These are phyloP conservation scores for Puntigrus tetrazona DNA, from an alignment of 2,113 vertebrate genomes.

Conservation along the genomic window DNA sequence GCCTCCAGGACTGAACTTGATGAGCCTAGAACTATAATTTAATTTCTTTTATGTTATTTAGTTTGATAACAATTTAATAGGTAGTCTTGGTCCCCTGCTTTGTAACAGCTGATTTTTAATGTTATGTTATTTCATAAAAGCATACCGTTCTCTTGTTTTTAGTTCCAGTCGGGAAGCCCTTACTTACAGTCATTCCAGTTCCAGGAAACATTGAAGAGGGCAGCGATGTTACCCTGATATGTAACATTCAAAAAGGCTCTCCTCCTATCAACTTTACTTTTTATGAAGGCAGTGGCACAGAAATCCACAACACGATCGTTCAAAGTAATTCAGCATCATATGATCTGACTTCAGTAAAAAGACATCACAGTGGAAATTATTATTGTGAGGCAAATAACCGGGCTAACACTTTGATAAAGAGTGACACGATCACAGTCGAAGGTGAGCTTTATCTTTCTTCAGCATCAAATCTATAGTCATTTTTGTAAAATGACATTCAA, in stretches of 20 bases:
- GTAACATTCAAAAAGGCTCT: conserved; percentile 54
- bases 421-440: conserved; percentile 51
- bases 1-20: no score
- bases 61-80: no score
- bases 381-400: conserved; percentile 69
- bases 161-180: conserved; percentile 64
- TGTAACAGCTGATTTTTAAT: no score
- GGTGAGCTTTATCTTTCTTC: conserved; percentile 48
- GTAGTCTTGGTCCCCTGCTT: no score
- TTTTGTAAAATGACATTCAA: background rate
- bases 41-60: no score
- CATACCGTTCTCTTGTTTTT: background rate
- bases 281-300: background rate
- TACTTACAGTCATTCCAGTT: conserved; percentile 55
- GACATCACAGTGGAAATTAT: conserved; percentile 63
- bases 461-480: background rate
- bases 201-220: conserved; percentile 60
- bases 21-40: no score
- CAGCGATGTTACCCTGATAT: conserved; percentile 59
- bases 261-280: conserved; percentile 72
- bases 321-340: background rate
- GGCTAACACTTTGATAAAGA: conserved; percentile 51
- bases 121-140: background rate
- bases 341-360: conserved; percentile 23
- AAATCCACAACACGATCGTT: conserved; percentile 39